phyloP scores from a whole-genome alignment of 2,888 invertebrate species.

The Sphaerophoria rueppellii region DNA sequence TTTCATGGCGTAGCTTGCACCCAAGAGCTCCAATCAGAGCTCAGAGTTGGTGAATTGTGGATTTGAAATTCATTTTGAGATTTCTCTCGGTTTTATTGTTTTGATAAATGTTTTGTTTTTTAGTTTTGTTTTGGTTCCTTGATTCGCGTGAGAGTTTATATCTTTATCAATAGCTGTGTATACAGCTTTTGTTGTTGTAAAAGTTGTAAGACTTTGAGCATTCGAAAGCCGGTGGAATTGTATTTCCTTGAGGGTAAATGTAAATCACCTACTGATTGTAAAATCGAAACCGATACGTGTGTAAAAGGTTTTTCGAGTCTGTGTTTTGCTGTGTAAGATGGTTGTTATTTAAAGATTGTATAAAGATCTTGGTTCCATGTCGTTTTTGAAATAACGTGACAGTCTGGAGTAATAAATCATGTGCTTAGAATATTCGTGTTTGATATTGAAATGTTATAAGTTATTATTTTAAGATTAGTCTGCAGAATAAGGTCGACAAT shows the following conservation, averaged over 20 bases:
- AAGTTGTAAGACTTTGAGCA: constrained; percentile 8
- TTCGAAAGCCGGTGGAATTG: constrained; percentile 30
- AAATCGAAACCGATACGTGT: constrained; percentile 19
- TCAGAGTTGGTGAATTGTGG: constrained; percentile 55
- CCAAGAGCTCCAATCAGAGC: not conserved
- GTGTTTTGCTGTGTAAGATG: not conserved
- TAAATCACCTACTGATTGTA: not conserved
- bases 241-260: constrained; percentile 5
- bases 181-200: not conserved
- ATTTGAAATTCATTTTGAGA: constrained; percentile 20
- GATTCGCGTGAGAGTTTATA: constrained; percentile 35
- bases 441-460: constrained; percentile 3
- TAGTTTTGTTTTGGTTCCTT: constrained; percentile 60
- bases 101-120: constrained; percentile 18
- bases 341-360: not conserved
- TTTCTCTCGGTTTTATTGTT: constrained; percentile 27
- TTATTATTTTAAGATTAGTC: not conserved
- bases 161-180: not conserved
- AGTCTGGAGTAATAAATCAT: constrained; percentile 7
- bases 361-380: constrained; percentile 6
- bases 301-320: constrained; percentile 8
- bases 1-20: constrained; percentile 10
- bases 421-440: not conserved
- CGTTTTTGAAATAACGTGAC: not conserved
- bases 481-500: not conserved